phyloP scores from a whole-genome alignment of 2,113 vertebrate species.

The Oryzias melastigma region DNA sequence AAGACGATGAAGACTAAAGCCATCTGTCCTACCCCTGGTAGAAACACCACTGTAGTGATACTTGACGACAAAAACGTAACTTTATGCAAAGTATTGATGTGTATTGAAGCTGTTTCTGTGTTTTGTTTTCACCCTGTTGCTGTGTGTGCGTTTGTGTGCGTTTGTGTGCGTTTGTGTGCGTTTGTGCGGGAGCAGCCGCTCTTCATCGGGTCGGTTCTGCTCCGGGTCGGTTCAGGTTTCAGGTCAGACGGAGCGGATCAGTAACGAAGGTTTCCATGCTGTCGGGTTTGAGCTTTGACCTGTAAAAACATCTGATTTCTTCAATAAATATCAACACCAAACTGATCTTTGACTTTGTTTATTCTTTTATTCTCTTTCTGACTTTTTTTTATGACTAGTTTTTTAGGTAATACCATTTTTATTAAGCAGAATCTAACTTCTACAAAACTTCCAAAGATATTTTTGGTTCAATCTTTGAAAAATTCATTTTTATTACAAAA shows the following conservation, averaged over 20 bases:
- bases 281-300: neutral
- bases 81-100: slow-evolving; percentile 67
- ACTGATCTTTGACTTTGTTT: neutral
- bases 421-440: no score
- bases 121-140: slow-evolving; percentile 16
- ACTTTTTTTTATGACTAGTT: neutral
- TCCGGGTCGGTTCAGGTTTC: no score
- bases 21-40: slow-evolving; percentile 57
- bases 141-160: neutral
- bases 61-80: slow-evolving; percentile 48
- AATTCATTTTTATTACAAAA: no score
- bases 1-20: slow-evolving; percentile 56
- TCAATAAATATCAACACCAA: slow-evolving; percentile 43
- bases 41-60: slow-evolving; percentile 57
- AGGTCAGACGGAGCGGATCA: no score
- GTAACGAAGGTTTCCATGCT: neutral
- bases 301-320: slow-evolving; percentile 13
- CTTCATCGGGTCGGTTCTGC: no score
- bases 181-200: no score
- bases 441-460: no score
- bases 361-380: neutral
- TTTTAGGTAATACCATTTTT: neutral
- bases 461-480: no score
- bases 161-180: neutral
- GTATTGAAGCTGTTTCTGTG: slow-evolving; percentile 27